Evolutionary conservation across 2,888 invertebrate species (phyloP), one percentile per base, ranked within the genome.

Genomic region (Resseliella maxima): DNA sequence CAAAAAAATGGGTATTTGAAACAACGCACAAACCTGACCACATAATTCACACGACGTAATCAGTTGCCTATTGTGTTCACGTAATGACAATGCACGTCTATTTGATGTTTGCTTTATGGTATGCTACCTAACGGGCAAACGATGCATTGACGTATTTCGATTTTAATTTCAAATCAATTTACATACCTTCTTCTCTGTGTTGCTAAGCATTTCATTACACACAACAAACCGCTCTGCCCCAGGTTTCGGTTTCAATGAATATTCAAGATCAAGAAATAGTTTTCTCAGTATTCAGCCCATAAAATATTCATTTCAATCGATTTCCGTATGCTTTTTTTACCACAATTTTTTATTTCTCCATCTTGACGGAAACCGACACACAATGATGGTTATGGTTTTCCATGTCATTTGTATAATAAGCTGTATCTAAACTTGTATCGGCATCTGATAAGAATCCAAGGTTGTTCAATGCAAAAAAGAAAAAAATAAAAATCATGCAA

Each of bases 21-120:
- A 72, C 8, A 50, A n/a, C n/a, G n/a, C n/a, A n/a, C n/a, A n/a
- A n/a, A n/a, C n/a, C n/a, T n/a, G 72, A 31, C 72, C 72, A 72
- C 72, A 72, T 72, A 72, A 72, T 72, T 72, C 72, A 72, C 72
- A 72, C 72, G 35, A 72, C 31, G 72, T 72, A 72, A 72, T 72
- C 72, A 72, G 35, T 1, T 15, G 72, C 15, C 72, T 72, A 72
- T 72, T 72, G 72, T 72, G 31, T 35, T 31, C 72, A 72, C 72
- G n/a, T 72, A 72, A 72, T 72, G 72, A 35, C 31, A 72, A 72
- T 35, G 35, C 5, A n/a, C n/a, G n/a, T n/a, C n/a, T n/a, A n/a
- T n/a, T n/a, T n/a, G n/a, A n/a, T n/a, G n/a, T n/a, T n/a, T n/a
- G n/a, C n/a, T n/a, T n/a, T n/a, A n/a, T n/a, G n/a, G n/a, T n/a